Evolutionary conservation across 2,888 invertebrate species (phyloP), one percentile per base, ranked within the genome.

Genomic region (Eilema caniola): DNA sequence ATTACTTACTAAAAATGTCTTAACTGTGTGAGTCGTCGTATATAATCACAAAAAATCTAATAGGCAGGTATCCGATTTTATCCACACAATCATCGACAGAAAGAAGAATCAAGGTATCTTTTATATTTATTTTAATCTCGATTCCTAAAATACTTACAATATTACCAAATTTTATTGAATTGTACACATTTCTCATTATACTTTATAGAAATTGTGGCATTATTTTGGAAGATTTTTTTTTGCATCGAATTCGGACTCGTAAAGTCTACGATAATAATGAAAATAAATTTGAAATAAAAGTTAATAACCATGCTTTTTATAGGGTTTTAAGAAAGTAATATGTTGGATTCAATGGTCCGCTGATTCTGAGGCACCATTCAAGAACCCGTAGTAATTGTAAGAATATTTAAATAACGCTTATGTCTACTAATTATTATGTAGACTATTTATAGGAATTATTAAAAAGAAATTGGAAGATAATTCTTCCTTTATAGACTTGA

Each of bases 241-340:
- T 90, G 92, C 90, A 90, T 91, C 86, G 90, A 93, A 92, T 93
- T 93, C 91, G 91, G 92, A 88, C 91, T 88, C 83, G 84, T 88
- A 89, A 88, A 83, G 83, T 83, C 91, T 90, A 92, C 86, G 81
- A 74, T 78, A 75, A 71, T 76, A 68, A 70, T 77, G 71, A 41
- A 70, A 77, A 61, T 14, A 81, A 74, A 33, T 16, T 63, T 72
- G 70, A 73, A 69, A 71, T 62, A 72, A 67, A 74, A 80, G 16
- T 57, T 64, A 14, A 31, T 62, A 78, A 76, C 83, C 82, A 82
- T 82, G 81, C 82, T 83, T 83, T 79, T 79, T 75, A 66, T 62
- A 68, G 73, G 75, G 73, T 76, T 77, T 67, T 41, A 66, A 65
- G 33, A 69, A 72, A 71, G 65, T 65, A 65, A 25, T 70, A 62